Conservation (phyloP, 2,888 invertebrate genomes). For the Euplexia lucipara region DNA sequence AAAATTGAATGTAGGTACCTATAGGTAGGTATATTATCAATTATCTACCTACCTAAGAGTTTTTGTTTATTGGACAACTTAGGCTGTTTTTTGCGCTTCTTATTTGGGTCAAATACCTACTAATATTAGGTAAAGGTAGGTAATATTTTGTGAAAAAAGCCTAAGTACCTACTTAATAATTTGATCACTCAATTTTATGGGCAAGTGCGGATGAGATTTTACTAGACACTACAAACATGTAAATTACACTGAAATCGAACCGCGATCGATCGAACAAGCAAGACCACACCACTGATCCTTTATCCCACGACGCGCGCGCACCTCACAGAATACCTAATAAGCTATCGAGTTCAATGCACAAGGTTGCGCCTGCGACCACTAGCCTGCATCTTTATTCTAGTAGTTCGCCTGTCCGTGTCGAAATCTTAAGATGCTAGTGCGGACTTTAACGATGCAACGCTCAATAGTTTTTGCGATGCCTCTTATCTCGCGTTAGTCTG, state of each 20-base stretch:
- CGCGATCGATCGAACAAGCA: constrained; percentile 21
- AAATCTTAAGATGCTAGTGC: constrained; percentile 30
- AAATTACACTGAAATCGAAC: constrained; percentile 43
- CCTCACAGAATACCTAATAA: constrained; percentile 70
- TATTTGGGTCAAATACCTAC: no score
- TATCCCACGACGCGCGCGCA: constrained; percentile 71
- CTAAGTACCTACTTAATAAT: background rate
- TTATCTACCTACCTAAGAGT: no score
- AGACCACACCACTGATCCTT: constrained; percentile 68
- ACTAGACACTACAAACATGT: background rate
- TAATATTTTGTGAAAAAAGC: no score
- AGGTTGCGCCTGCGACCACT: constrained; percentile 51
- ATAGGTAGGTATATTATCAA: no score
- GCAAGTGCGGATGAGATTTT: background rate
- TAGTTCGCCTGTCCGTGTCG: constrained; percentile 27
- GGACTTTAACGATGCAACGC: background rate
- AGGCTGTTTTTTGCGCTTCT: no score
- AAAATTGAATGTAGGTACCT: accelerated
- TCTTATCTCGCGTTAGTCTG: constrained; percentile 30
- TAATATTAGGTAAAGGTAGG: no score
- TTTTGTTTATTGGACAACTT: no score
- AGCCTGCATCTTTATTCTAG: constrained; percentile 54
- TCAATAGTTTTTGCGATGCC: constrained; percentile 42
- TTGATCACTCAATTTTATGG: background rate
- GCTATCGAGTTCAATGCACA: constrained; percentile 73